phyloP scores from a whole-genome alignment of 2,113 vertebrate genomes.

The Gambusia affinis region DNA sequence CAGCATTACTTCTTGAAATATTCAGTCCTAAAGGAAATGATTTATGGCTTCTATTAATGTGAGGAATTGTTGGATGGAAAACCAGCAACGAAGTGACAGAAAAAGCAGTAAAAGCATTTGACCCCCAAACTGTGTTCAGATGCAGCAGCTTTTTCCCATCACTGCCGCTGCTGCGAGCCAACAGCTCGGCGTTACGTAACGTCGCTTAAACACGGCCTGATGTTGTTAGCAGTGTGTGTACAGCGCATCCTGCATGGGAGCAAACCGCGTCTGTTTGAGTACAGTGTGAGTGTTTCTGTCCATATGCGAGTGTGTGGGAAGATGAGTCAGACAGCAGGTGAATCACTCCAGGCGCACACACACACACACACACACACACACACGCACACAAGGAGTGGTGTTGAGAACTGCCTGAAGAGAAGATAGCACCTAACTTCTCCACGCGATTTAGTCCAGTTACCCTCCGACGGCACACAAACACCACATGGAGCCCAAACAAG shows the following conservation, averaged over 20 bases:
- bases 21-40: neutral
- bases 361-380: conserved; percentile 15
- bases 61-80: neutral
- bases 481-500: neutral
- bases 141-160: conserved; percentile 44
- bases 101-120: neutral
- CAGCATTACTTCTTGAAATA: neutral
- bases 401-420: conserved; percentile 36
- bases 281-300: conserved; percentile 8
- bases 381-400: conserved; percentile 20
- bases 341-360: conserved; percentile 50
- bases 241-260: neutral
- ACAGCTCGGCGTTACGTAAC: conserved; percentile 34
- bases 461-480: conserved; percentile 15
- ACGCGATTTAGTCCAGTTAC: conserved; percentile 54
- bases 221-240: neutral
- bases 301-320: conserved; percentile 15
- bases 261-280: conserved; percentile 4
- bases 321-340: conserved; percentile 63
- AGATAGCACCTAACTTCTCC: conserved; percentile 38
- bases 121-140: conserved; percentile 20
- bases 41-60: neutral
- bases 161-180: conserved; percentile 10
- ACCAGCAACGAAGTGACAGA: neutral
- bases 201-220: neutral